Base-by-base conservation (phyloP, 2,797 vertebrate species). In the Pseudopleuronectes americanus region DNA sequence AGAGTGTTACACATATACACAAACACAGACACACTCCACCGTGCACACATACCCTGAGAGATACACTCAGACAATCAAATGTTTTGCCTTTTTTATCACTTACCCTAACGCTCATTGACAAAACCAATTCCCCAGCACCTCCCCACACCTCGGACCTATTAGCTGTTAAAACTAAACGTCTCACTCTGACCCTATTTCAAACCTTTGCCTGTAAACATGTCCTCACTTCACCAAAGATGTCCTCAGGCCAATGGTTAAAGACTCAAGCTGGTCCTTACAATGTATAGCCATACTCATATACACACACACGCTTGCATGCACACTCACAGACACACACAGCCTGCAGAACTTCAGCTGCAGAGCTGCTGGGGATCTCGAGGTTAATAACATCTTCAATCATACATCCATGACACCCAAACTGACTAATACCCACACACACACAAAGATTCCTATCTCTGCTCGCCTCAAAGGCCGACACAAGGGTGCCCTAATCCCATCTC, bases 341-440 rank as follows among this genome's bases (percentile, higher is more conserved):
- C 36, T 59, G 77, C 47, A 68, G 60, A 84, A 80, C 67, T 85
- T 87, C 82, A 79, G 81, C 86, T 78, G 82, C 81, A 62, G 77
- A 85, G 84, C 87, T 84, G 77, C 84, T 64, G 91, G 87, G 81
- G 83, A 80, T 43, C 53, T 19, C 59, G n/a, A 84, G 88, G 91
- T 91, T 94, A 93, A 94, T 94, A 94, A 94, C 84, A 89, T 93
- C 92, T 93, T 94, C 91, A 94, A 91, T 94, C 92, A 92, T 79
- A 92, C 83, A 88, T 84, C 85, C 82, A 85, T 87, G 86, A 92
- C 90, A 89, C 79, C 71, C 89, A 84, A 68, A 84, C 90, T 69
- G 77, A 84, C 85, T 62, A 57, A 80, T 45, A 83, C 81, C 83
- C 68, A 70, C 68, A 82, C 67, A 64, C 81, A 86, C 77, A 88